phyloP scores from a whole-genome alignment of 2,888 invertebrate species.

The Epinotia demarniana region DNA sequence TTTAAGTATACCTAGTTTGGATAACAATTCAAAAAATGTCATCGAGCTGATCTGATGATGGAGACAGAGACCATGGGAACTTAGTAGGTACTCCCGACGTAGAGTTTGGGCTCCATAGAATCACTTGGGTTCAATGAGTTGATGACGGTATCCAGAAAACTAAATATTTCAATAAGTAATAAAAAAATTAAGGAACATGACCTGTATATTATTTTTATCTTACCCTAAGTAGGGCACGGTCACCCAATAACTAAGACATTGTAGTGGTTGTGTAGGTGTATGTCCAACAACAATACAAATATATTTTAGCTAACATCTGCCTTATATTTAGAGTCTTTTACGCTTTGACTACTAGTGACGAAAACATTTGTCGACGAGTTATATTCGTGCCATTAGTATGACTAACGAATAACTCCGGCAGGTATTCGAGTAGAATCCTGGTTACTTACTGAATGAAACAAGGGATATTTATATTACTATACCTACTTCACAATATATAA shows the following conservation, averaged over 20 bases:
- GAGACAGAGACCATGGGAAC: no score
- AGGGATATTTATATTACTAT: not conserved
- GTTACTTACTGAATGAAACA: not conserved
- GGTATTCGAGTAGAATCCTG: not conserved
- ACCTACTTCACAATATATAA: no score
- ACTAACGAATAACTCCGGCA: not conserved
- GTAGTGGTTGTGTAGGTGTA: not conserved
- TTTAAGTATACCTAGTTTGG: no score
- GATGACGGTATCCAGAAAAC: no score
- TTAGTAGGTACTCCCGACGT: no score
- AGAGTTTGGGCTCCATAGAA: no score
- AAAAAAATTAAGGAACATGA: not conserved
- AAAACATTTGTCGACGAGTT: slow-evolving; percentile 22
- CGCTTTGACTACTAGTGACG: slow-evolving; percentile 17
- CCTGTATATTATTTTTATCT: slow-evolving; percentile 13
- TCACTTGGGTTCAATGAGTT: no score
- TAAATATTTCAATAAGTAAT: not conserved
- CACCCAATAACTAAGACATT: not conserved
- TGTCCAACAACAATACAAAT: slow-evolving; percentile 5
- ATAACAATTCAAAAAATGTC: no score
- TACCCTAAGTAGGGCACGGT: not conserved
- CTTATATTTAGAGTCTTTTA: slow-evolving; percentile 12
- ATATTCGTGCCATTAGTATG: slow-evolving; percentile 3
- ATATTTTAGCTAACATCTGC: slow-evolving; percentile 14
- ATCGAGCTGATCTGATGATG: no score